A percentile compares a stretch with the other conserved stretches of the same genome.
Conservation (phyloP, 1,140 invertebrate genomes). For the Anoplophora glabripennis region DNA sequence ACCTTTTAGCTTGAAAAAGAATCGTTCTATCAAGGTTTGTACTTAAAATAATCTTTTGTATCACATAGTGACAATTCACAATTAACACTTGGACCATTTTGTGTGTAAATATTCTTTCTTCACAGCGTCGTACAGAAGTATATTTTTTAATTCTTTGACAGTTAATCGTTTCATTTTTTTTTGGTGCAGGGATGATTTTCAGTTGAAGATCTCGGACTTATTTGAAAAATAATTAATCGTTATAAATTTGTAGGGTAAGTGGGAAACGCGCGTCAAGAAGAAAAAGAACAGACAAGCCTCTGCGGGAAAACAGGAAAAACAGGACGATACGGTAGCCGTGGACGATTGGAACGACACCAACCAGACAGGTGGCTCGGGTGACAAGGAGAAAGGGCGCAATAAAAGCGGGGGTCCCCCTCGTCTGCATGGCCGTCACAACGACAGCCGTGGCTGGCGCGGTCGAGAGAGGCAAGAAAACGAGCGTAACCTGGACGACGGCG, state of each 20-base stretch:
- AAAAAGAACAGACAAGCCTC: constrained; percentile 70
- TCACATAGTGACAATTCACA: no score
- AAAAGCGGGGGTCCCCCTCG: constrained; percentile 41
- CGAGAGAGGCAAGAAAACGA: constrained; percentile 40
- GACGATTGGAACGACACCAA: constrained; percentile 50
- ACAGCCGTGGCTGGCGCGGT: constrained; percentile 47
- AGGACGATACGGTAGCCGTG: constrained; percentile 43
- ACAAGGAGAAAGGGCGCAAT: constrained; percentile 48
- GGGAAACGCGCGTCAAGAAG: constrained; percentile 80
- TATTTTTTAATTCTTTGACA: no score
- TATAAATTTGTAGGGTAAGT: constrained; percentile 60
- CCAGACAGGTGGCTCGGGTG: constrained; percentile 40
- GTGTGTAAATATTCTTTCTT: no score
- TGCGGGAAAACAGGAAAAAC: constrained; percentile 46
- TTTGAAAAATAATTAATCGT: constrained; percentile 15
- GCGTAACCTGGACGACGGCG: constrained; percentile 35
- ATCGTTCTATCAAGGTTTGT: no score
- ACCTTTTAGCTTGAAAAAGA: no score
- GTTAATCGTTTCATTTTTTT: no score
- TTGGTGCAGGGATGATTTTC: no score
- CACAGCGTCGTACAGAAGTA: no score
- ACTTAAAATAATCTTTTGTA: no score
- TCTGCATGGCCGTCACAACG: constrained; percentile 37
- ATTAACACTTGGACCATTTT: no score
- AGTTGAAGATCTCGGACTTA: neutral